phyloP scores from a whole-genome alignment of 2,888 invertebrate genomes.

The Sarcophaga variegata region DNA sequence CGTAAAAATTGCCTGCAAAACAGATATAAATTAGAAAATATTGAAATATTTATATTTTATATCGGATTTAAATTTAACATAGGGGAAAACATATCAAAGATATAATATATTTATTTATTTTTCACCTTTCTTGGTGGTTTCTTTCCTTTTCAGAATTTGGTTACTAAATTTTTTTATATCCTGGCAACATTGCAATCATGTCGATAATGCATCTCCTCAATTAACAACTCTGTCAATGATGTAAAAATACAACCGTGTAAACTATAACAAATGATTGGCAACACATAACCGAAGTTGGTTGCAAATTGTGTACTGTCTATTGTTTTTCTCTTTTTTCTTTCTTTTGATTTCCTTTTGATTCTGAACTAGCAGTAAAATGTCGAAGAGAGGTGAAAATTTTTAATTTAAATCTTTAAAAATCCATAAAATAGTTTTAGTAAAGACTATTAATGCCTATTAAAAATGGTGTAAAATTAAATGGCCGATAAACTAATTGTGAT shows the following conservation, averaged over 20 bases:
- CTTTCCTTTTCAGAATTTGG: too few relatives aligned
- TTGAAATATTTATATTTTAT: too few relatives aligned
- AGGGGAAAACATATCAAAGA: too few relatives aligned
- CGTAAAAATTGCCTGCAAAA: too few relatives aligned
- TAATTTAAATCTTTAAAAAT: constrained; percentile 80
- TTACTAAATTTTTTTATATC: too few relatives aligned
- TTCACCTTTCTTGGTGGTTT: too few relatives aligned
- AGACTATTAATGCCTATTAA: constrained; percentile 42
- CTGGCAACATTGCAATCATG: too few relatives aligned
- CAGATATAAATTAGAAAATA: too few relatives aligned
- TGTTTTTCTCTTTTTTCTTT: constrained; percentile 73
- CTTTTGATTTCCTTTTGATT: constrained; percentile 81
- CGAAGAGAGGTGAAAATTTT: constrained; percentile 86
- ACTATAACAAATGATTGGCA: constrained; percentile 39
- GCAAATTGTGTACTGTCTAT: constrained; percentile 42
- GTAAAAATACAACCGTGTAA: constrained; percentile 28
- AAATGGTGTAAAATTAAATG: constrained; percentile 8
- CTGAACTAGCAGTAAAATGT: constrained; percentile 84
- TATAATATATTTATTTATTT: too few relatives aligned
- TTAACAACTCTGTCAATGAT: neutral
- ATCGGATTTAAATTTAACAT: too few relatives aligned
- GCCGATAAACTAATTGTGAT: constrained; percentile 47
- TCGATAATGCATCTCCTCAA: neutral
- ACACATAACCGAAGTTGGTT: constrained; percentile 45
- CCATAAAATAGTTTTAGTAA: constrained; percentile 51